Evolutionary conservation across 2,888 invertebrate genomes (phyloP), one percentile per base, ranked within the genome.

Genomic region (Philopedon plagiatum): DNA sequence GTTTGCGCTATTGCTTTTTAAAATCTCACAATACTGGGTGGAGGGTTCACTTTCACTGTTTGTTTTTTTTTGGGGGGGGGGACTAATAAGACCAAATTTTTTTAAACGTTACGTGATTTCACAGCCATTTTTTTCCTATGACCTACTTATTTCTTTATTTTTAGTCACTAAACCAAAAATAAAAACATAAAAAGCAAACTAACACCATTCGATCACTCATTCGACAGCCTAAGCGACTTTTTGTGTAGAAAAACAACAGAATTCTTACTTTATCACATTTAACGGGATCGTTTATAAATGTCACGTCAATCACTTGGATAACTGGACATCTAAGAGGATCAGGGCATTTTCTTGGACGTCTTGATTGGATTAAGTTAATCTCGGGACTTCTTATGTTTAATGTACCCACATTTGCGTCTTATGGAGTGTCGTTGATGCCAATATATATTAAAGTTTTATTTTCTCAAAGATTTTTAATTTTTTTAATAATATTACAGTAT

Each of bases 281-380:
- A 49, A 49, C 23, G 1, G 18, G 23, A 21, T 49, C 49, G 23
- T 49, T 49, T 49, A 13, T 49, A 49, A 49, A 49, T 23, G 49
- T 23, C 49, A 49, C 23, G 11, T 49, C 49, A 49, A 49, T 23
- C n/a, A n/a, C 1, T 5, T 4, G 9, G 21, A 44, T 18, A 49
- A 23, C 18, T n/a, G n/a, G 7, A 21, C 23, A 23, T n/a, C 23
- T 21, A 11, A 23, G 11, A 9, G 11, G n/a, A 5, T 1, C 23
- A 7, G 23, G 21, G 11, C n/a, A 23, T 49, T 23, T 23, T 49
- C n/a, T 9, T 49, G 5, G 49, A 49, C n/a, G 18, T 49, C 49
- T 44, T 2, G 19, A 18, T 41, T 44, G 21, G 44, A 44, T 44
- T 39, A 39, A 11, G 11, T 8, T 44, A 18, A 19, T 44, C 44